Conservation (phyloP, 2,797 vertebrate species). For the Columba guinea region DNA sequence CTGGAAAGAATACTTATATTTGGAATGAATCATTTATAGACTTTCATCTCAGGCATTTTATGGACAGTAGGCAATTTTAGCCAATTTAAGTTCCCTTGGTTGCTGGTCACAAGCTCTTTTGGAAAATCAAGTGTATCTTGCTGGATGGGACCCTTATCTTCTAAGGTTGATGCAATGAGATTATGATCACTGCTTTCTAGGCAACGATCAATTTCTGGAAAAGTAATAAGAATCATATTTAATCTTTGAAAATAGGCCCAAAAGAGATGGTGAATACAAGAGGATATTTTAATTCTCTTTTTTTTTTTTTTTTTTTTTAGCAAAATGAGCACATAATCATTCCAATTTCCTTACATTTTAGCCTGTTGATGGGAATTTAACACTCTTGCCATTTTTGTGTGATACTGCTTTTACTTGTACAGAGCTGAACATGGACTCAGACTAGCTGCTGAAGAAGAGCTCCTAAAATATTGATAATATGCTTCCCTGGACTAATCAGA, state of each 20-base stretch:
- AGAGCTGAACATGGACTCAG: background rate
- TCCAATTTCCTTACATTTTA: background rate
- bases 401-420: background rate
- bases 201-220: background rate
- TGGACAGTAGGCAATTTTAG: background rate
- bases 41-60: background rate
- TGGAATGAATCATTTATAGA: background rate
- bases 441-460: background rate
- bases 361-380: background rate
- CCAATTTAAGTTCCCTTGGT: background rate
- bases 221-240: background rate
- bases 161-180: background rate
- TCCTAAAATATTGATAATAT: background rate
- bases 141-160: background rate
- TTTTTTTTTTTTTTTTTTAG: background rate
- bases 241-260: background rate
- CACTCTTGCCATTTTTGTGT: background rate
- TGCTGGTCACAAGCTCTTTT: background rate
- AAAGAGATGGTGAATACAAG: background rate
- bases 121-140: background rate
- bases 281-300: background rate
- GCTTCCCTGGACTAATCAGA: background rate
- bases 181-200: background rate
- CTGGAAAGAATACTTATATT: background rate
- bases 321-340: background rate